These are phyloP conservation scores for Oxystoma pomonae DNA, from an alignment of 2,888 invertebrate genomes.

Conservation along the genomic window DNA sequence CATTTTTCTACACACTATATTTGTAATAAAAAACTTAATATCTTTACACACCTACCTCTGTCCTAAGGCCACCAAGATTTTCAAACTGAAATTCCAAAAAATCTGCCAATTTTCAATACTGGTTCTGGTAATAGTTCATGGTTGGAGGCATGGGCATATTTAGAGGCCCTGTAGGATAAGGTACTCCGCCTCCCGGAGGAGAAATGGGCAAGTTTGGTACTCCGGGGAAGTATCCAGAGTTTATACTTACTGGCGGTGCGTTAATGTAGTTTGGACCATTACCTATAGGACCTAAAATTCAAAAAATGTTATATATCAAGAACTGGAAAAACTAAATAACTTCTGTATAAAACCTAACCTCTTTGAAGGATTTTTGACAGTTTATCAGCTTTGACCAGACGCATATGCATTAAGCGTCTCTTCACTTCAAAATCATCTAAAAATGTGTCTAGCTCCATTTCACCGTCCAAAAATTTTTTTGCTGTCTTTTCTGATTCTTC, in stretches of 20 bases:
- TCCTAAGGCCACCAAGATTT: no score
- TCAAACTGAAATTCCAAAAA: no score
- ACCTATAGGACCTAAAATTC: no score
- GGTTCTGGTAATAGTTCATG: slow-evolving; percentile 41
- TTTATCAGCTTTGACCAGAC: slow-evolving; percentile 92
- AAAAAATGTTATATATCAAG: no score
- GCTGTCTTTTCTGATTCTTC: slow-evolving; percentile 86
- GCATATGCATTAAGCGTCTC: slow-evolving; percentile 72
- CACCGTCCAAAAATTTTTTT: slow-evolving; percentile 73
- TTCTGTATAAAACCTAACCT: slow-evolving; percentile 37
- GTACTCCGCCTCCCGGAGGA: slow-evolving; percentile 46
- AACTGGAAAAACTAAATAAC: no score
- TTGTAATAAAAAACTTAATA: no score
- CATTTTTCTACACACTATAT: no score
- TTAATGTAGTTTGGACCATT: slow-evolving; percentile 43
- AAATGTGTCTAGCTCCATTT: slow-evolving; percentile 74
- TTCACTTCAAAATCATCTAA: slow-evolving; percentile 75
- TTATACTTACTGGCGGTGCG: slow-evolving; percentile 43
- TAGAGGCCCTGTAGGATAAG: slow-evolving; percentile 69
- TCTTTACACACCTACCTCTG: no score
- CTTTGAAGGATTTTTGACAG: slow-evolving; percentile 68
- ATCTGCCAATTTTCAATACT: no score
- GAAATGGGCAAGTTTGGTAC: slow-evolving; percentile 34
- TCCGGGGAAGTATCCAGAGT: slow-evolving; percentile 49
- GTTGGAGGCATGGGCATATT: slow-evolving; percentile 73